Evolutionary conservation across 1,140 invertebrate genomes (phyloP).

Genomic region (Drosophila repletoides): DNA sequence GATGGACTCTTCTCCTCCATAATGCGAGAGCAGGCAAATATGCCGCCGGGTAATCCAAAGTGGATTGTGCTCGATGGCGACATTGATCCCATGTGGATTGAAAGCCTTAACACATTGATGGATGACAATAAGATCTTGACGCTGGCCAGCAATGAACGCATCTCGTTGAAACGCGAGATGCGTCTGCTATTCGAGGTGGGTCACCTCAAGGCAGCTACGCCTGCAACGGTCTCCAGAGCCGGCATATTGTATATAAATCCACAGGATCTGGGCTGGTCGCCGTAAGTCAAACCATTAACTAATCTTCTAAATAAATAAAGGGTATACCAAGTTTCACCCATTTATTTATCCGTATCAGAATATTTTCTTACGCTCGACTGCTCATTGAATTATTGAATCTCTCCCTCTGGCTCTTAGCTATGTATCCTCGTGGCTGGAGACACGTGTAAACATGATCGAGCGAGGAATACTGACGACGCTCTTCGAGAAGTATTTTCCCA

Average conservation of each 20-base stretch:
- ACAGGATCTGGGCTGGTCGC: constrained; percentile 97
- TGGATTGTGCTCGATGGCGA: constrained; percentile 99
- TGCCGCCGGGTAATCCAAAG: constrained; percentile 88
- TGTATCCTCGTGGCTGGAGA: constrained; percentile 96
- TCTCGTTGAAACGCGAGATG: constrained; percentile 95
- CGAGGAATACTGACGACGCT: constrained; percentile 92
- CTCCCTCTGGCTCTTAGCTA: too few species aligned
- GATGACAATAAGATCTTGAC: constrained; percentile 95
- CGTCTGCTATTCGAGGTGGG: constrained; percentile 96
- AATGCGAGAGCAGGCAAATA: constrained; percentile 96
- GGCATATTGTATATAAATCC: constrained; percentile 96
- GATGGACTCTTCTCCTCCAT: constrained; percentile 96
- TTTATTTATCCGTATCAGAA: too few species aligned
- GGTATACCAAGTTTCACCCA: too few species aligned
- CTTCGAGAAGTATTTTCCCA: constrained; percentile 97
- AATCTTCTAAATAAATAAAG: too few species aligned
- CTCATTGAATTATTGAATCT: too few species aligned
- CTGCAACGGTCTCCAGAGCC: constrained; percentile 96
- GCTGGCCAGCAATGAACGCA: constrained; percentile 96
- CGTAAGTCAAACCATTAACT: constrained; percentile 89
- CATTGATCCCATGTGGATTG: constrained; percentile 99
- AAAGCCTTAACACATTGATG: constrained; percentile 95
- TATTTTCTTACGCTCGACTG: too few species aligned
- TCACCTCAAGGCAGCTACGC: constrained; percentile 95
- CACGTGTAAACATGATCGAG: constrained; percentile 87